Evolutionary conservation across 1,140 invertebrate species (phyloP), one percentile per base, ranked within the genome.

Genomic region (Diabrotica undecimpunctata): DNA sequence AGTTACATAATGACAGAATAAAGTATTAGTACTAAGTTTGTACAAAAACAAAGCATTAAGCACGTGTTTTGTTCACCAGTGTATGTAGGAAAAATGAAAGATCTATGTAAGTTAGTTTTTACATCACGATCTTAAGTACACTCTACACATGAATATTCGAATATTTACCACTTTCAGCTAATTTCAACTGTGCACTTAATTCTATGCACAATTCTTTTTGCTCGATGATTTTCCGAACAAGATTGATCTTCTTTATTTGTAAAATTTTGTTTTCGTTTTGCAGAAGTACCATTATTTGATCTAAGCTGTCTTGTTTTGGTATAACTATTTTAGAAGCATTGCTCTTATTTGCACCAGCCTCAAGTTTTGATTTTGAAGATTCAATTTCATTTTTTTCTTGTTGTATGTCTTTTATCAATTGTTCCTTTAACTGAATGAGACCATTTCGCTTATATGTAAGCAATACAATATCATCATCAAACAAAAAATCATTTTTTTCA

Each of bases 181-280:
- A 56, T 51, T 54, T 46, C 14, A 74, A 52, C 69, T 75, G 74
- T 7, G 74, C 68, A 61, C 66, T 71, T 35, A 77, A 63, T 61
- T 78, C 72, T 54, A 76, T 75, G 54, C 75, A 78, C 38, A 72
- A 65, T 67, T 79, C 78, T 61, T 72, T 71, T 64, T 76, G 72
- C 66, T 78, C 78, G 62, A 78, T 76, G 61, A 79, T 78, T 65
- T 78, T 60, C 50, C 77, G 69, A n/a, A 78, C 75, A 9, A 79
- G 71, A 70, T 75, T 77, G 52, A 77, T 72, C 62, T 79, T 79
- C 59, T 78, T 79, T 50, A 79, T 78, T 67, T 79, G 70, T 58
- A 79, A 74, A 59, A 79, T 77, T 65, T 78, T 74, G 70, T 77
- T 77, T 70, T 78, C 77, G 58, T 77, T 75, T 7, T 66, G 63